These are phyloP conservation scores for Cephalopterus ornatus DNA, from an alignment of 2,113 vertebrate species.

Conservation along the genomic window DNA sequence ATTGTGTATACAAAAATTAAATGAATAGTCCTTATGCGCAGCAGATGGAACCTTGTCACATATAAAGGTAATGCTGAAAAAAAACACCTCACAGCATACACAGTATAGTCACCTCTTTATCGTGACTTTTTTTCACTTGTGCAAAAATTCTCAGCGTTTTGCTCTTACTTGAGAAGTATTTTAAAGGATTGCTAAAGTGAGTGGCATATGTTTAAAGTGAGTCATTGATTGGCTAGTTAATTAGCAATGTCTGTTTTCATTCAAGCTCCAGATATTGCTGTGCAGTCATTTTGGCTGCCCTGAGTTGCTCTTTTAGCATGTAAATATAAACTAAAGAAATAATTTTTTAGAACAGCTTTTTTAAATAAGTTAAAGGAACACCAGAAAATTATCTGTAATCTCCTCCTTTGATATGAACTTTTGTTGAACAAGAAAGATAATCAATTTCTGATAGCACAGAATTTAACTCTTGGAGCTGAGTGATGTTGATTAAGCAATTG, in stretches of 20 bases:
- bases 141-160: neutral
- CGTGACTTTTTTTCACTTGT: neutral
- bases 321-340: neutral
- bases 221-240: neutral
- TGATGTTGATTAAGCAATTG: neutral
- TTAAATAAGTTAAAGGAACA: neutral
- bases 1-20: neutral
- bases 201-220: neutral
- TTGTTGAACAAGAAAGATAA: neutral
- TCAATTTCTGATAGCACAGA: neutral
- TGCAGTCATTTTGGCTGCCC: neutral
- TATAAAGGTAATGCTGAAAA: neutral
- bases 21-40: neutral
- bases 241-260: neutral
- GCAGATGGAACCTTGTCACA: neutral
- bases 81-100: rapidly evolving
- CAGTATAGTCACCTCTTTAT: rapidly evolving
- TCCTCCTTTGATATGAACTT: neutral
- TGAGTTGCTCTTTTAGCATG: neutral
- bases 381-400: neutral
- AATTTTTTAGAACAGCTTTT: neutral
- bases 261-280: neutral
- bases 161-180: neutral
- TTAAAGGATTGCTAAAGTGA: neutral
- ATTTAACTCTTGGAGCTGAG: neutral